Percentiles rank a stretch among this genome's conserved stretches.
These are phyloP conservation scores for Athalia cordata DNA, from an alignment of 2,888 invertebrate genomes.

Conservation along the genomic window DNA sequence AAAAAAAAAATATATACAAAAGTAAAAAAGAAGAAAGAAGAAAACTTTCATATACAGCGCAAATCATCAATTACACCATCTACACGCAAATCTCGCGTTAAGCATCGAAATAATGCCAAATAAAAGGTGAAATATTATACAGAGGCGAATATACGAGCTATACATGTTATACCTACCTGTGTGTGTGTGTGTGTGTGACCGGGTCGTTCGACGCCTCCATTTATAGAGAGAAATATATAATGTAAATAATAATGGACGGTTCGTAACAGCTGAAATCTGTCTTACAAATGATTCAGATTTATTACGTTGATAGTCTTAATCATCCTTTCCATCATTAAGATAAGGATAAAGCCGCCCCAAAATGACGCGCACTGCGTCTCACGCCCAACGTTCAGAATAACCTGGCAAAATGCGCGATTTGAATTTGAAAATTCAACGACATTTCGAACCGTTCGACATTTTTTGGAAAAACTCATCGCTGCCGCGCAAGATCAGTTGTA, in stretches of 20 bases:
- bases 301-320: constrained; percentile 56
- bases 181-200: not conserved
- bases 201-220: not conserved
- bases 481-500: no score
- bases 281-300: constrained; percentile 54
- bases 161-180: not conserved
- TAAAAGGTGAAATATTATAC: constrained; percentile 16
- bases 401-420: no score
- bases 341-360: constrained; percentile 48
- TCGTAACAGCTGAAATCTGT: constrained; percentile 49
- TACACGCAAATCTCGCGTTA: constrained; percentile 33
- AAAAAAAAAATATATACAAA: no score
- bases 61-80: constrained; percentile 23
- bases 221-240: not conserved
- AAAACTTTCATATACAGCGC: not conserved
- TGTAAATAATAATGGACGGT: not conserved
- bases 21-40: no score
- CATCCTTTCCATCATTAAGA: constrained; percentile 51
- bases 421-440: no score
- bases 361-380: constrained; percentile 12
- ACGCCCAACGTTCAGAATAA: not conserved
- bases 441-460: no score
- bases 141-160: not conserved
- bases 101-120: constrained; percentile 17
- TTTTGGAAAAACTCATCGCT: no score